Base-by-base conservation (phyloP, 2,888 invertebrate genomes). In the Synergus japonicus region DNA sequence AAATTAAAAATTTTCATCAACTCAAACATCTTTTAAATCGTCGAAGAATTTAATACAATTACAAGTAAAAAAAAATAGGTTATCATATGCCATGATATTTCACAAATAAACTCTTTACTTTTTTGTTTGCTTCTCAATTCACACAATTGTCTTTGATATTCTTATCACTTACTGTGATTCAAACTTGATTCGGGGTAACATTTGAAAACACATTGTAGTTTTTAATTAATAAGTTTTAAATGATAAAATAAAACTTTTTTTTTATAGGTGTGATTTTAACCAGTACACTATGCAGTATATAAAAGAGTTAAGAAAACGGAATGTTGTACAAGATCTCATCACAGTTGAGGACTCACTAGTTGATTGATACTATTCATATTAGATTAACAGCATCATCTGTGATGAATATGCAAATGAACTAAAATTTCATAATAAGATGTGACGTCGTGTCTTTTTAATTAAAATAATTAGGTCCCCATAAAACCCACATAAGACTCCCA, bases 211-310 rank as follows among this genome's bases (percentile, higher is more conserved):
- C 37, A 37, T 37, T 37, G 37, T 37, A 5, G 37, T 46, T 76
- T 60, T 44, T 37, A 15, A 37, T 15, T 9, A 63, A 65, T 58
- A 37, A 64, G 18, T 44, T 37, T 65, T 60, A 65, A 44, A 76
- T 18, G 76, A 58, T 58, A 49, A 60, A 76, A 37, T 43, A 79
- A 78, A 78, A 43, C 82, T 78, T 73, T 82, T 80, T 83, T 94
- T 94, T 37, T 93, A n/a, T 22, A 98, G 97, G 87, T 97, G 97
- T 90, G 97, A 98, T 90, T 97, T 96, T 92, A 98, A 98, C 92
- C 97, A 97, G 89, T 98, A 97, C 90, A 97, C 96, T 0, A 93
- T 97, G 83, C 94, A 94, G 66, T 96, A 96, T 84, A 93, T 97
- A 15, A 91, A 94, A 83, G 93, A 93, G 4, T 93, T 95, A 0